Percentiles rank a stretch among this genome's conserved stretches.
Evolutionary conservation across 2,888 invertebrate genomes (phyloP).

Genomic region (Cephalotes varians): DNA sequence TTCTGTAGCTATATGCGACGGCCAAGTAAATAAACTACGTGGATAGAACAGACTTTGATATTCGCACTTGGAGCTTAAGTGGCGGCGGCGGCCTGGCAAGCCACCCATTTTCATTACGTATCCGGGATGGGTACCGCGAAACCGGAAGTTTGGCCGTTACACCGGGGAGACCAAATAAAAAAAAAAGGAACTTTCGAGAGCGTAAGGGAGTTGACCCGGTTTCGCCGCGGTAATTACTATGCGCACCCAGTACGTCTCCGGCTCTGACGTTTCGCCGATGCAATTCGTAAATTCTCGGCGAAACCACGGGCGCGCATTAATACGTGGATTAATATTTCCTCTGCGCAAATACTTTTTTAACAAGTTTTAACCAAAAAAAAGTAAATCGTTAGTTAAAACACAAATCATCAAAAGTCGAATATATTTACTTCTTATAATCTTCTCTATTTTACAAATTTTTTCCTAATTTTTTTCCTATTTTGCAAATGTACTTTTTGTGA

Average conservation of each 20-base stretch:
- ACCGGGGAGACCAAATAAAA: constrained; percentile 11
- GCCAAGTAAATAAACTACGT: background rate
- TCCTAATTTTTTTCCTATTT: background rate
- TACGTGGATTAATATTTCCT: constrained; percentile 16
- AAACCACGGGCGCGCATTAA: constrained; percentile 38
- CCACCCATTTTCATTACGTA: constrained; percentile 63
- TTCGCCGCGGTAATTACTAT: constrained; percentile 69
- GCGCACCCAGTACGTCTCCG: constrained; percentile 43
- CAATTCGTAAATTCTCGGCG: constrained; percentile 65
- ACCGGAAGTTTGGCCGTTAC: constrained; percentile 51
- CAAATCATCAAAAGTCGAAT: background rate
- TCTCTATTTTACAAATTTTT: background rate
- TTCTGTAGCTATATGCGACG: background rate
- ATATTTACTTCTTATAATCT: background rate
- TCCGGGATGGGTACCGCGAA: constrained; percentile 17
- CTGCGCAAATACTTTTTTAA: constrained; percentile 6
- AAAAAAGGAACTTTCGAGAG: constrained; percentile 48
- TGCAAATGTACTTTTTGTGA: background rate
- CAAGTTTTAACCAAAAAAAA: background rate
- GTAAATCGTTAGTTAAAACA: background rate
- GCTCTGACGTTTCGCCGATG: constrained; percentile 67
- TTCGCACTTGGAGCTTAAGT: constrained; percentile 50
- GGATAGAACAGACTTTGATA: constrained; percentile 44
- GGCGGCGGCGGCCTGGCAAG: constrained; percentile 43
- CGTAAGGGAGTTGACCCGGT: constrained; percentile 67